Evolutionary conservation across 92 coral and sea anemone genomes (phyloP).

Genomic region (Chrysogorgia sp.): DNA sequence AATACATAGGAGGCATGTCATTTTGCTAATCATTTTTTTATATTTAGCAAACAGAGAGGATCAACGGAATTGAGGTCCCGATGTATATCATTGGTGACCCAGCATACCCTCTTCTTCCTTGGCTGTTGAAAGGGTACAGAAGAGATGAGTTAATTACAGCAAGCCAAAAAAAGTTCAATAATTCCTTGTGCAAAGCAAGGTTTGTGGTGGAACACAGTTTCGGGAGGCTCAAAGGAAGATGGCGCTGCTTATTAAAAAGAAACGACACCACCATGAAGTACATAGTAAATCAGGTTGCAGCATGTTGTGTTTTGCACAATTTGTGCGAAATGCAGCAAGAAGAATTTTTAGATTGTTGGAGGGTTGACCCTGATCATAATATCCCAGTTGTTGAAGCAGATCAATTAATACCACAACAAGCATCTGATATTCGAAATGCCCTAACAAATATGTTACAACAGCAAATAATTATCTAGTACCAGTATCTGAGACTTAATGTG

Average conservation of each 20-base stretch:
- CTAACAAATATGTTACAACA: no score
- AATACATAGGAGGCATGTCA: background rate
- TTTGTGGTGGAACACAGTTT: slow-evolving; percentile 36
- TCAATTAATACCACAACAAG: no score
- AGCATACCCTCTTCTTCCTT: slow-evolving; percentile 14
- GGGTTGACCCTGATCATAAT: no score
- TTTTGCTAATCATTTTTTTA: background rate
- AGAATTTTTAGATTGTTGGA: background rate
- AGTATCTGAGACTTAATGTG: no score
- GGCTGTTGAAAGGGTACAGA: slow-evolving; percentile 39
- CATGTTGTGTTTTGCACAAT: slow-evolving; percentile 47
- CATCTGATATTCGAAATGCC: no score
- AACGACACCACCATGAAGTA: slow-evolving; percentile 24
- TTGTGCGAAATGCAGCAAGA: slow-evolving; percentile 38
- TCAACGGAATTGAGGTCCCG: background rate
- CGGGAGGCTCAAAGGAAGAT: slow-evolving; percentile 44
- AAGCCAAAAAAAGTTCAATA: slow-evolving; percentile 6
- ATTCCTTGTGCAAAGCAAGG: slow-evolving; percentile 32
- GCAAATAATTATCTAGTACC: no score
- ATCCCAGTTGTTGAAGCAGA: no score
- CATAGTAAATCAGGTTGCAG: slow-evolving; percentile 25
- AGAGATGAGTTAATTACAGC: slow-evolving; percentile 22
- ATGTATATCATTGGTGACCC: slow-evolving; percentile 7
- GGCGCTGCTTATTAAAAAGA: slow-evolving; percentile 22
- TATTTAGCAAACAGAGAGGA: background rate